Evolutionary conservation across 1,140 invertebrate species (phyloP).

Genomic region (Zophobas atratus): DNA sequence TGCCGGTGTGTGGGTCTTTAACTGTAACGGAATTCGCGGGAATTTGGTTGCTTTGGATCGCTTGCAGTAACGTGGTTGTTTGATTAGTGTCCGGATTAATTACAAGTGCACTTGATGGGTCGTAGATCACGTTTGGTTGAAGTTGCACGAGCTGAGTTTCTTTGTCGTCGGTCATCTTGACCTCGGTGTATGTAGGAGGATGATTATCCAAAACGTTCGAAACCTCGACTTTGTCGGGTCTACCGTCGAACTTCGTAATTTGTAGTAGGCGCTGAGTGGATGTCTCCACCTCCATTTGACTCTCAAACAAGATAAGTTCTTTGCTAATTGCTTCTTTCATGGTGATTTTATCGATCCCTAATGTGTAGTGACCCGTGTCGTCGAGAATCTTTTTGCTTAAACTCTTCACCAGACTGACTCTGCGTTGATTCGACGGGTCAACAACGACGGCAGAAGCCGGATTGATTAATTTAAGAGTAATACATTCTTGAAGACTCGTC

Average conservation of each 20-base stretch:
- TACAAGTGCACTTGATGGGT: constrained; percentile 80
- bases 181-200: constrained; percentile 68
- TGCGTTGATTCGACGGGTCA: constrained; percentile 80
- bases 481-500: constrained; percentile 90
- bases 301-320: constrained; percentile 77
- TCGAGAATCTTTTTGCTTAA: constrained; percentile 86
- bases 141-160: constrained; percentile 79
- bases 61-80: constrained; percentile 79
- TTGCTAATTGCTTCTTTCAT: constrained; percentile 86
- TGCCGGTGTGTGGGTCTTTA: constrained; percentile 81
- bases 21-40: constrained; percentile 80
- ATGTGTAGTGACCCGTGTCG: constrained; percentile 80
- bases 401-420: constrained; percentile 81
- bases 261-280: constrained; percentile 74
- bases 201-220: constrained; percentile 69
- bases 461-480: constrained; percentile 89
- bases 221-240: constrained; percentile 79
- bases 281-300: constrained; percentile 66
- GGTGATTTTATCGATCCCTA: constrained; percentile 73
- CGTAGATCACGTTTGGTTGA: constrained; percentile 80
- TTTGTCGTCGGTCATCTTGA: constrained; percentile 69
- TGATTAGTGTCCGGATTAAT: constrained; percentile 81
- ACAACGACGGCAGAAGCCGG: constrained; percentile 84
- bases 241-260: constrained; percentile 75
- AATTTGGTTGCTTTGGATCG: constrained; percentile 79